Conservation (phyloP, 2,113 vertebrate species). For the Eretmochelys imbricata region DNA sequence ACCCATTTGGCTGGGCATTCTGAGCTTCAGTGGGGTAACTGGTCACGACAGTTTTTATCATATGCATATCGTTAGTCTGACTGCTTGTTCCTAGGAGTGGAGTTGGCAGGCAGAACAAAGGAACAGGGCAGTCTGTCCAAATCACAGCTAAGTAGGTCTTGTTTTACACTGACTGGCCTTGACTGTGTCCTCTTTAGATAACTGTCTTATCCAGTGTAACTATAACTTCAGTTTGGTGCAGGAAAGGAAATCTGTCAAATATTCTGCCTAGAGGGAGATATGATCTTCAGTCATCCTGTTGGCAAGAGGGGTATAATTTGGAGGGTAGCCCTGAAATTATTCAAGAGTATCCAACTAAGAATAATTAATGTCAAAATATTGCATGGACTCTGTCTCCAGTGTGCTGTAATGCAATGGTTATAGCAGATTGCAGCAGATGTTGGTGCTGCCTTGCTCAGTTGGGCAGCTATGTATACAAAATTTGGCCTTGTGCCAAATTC, state of each 20-base stretch:
- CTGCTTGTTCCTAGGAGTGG: background rate
- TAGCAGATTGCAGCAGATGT: conserved; percentile 23
- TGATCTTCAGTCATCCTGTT: background rate
- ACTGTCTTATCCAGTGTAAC: background rate
- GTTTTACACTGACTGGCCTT: background rate
- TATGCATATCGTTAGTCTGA: background rate
- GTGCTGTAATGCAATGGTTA: background rate
- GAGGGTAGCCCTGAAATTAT: background rate
- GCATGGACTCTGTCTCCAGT: background rate
- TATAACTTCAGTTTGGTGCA: background rate
- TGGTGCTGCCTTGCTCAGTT: conserved; percentile 4
- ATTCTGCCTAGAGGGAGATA: background rate
- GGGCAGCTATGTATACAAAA: conserved; percentile 12
- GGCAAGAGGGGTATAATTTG: background rate
- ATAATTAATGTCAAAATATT: conserved; percentile 40
- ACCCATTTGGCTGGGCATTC: background rate
- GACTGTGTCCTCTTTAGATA: background rate
- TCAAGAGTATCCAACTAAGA: conserved; percentile 12
- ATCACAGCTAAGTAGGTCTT: background rate
- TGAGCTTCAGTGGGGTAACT: background rate
- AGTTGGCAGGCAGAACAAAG: background rate
- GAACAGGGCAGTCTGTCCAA: background rate
- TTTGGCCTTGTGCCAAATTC: background rate
- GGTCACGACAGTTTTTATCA: background rate
- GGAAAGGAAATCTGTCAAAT: background rate